A percentile compares a stretch with the other conserved stretches of the same genome.
Evolutionary conservation across 2,797 vertebrate species (phyloP).

Genomic region (Anguilla anguilla): DNA sequence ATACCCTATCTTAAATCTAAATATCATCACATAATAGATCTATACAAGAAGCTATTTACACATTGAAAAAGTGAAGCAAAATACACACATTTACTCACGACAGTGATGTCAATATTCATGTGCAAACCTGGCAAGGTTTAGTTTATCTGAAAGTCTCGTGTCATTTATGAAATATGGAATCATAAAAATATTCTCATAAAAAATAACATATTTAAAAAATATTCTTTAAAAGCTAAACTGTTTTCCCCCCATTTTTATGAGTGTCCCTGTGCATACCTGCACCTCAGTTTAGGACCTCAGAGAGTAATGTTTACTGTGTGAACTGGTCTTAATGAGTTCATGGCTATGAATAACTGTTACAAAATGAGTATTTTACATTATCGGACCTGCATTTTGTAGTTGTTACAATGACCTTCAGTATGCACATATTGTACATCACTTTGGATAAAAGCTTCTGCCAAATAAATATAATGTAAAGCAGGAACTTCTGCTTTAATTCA

Average conservation of each 20-base stretch:
- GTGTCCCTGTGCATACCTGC: not conserved
- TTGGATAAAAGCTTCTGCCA: too few relatives aligned
- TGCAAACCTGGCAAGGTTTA: not conserved
- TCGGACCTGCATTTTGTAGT: too few relatives aligned
- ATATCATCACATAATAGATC: not conserved
- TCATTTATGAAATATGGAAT: not conserved
- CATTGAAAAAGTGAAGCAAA: not conserved
- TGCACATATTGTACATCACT: too few relatives aligned
- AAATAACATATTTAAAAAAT: too few relatives aligned
- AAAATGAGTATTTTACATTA: too few relatives aligned
- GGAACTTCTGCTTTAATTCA: not conserved
- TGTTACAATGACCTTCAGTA: too few relatives aligned
- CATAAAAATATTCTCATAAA: too few relatives aligned
- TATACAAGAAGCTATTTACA: not conserved
- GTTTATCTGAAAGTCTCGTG: not conserved
- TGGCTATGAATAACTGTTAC: too few relatives aligned
- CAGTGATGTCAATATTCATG: not conserved
- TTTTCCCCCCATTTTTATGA: not conserved
- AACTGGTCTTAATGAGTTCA: too few relatives aligned
- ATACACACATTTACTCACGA: not conserved
- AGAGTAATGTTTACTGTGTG: too few relatives aligned
- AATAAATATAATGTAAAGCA: too few relatives aligned
- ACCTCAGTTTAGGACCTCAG: not conserved
- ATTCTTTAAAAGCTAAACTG: not conserved
- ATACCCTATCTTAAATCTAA: not conserved